Evolutionary conservation across 30 jellyfish, hydroid and myxozoan genomes (phyloP).

Genomic region (Hydra vulgaris): DNA sequence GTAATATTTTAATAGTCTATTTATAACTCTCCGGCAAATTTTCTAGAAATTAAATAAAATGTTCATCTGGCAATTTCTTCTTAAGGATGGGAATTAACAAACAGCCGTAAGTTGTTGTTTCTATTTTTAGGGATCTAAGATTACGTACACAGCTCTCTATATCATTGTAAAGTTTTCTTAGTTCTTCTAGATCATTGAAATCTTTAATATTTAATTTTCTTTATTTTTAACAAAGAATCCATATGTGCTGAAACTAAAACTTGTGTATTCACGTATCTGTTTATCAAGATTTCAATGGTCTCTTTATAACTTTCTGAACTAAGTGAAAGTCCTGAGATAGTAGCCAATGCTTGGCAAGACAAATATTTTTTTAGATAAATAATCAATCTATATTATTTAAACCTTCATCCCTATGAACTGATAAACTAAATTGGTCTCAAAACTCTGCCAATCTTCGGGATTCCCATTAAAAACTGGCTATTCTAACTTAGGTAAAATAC

Average conservation of each 20-base stretch:
- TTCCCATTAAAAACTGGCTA: slow-evolving; percentile 14
- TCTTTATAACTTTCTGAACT: slow-evolving; percentile 21
- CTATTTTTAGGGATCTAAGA: slow-evolving; percentile 14
- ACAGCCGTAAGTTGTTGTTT: slow-evolving; percentile 16
- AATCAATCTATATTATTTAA: slow-evolving; percentile 13
- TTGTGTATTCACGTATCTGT: slow-evolving; percentile 21
- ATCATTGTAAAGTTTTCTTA: slow-evolving; percentile 14
- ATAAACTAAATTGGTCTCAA: slow-evolving; percentile 16
- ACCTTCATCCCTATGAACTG: not conserved
- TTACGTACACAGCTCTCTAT: slow-evolving; percentile 16
- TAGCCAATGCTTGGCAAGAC: slow-evolving; percentile 9
- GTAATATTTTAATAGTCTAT: not conserved
- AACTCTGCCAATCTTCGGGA: slow-evolving; percentile 25
- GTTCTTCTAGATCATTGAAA: slow-evolving; percentile 4
- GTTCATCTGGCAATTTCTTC: slow-evolving; percentile 2
- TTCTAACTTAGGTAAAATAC: slow-evolving; percentile 16
- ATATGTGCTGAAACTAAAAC: slow-evolving; percentile 20
- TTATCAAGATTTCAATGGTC: slow-evolving; percentile 10
- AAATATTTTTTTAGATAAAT: not conserved
- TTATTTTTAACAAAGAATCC: slow-evolving; percentile 6
- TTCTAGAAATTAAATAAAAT: not conserved
- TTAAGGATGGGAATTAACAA: slow-evolving; percentile 1
- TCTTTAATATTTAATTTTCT: slow-evolving; percentile 1
- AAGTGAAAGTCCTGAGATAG: slow-evolving; percentile 16
- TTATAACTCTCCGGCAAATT: not conserved